phyloP scores from a whole-genome alignment of 2,888 invertebrate species.

The Crepidodera aurea region DNA sequence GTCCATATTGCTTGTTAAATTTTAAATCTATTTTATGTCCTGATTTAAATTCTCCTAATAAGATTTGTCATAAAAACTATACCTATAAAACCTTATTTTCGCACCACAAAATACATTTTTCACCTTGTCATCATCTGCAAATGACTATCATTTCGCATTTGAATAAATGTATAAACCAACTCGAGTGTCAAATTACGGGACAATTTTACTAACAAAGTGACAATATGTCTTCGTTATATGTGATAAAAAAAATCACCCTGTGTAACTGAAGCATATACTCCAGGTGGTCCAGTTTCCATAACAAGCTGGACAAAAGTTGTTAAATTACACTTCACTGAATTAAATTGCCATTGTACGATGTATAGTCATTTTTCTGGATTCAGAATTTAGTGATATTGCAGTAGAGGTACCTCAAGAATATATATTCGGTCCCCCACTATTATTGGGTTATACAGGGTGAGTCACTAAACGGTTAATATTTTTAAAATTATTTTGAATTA shows the following conservation, averaged over 20 bases:
- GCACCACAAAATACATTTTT: neutral
- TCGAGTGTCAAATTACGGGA: conserved; percentile 9
- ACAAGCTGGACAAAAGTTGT: neutral
- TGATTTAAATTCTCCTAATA: neutral
- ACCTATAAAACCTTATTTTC: neutral
- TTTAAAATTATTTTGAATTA: too few relatives aligned
- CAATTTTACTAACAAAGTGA: conserved; percentile 13
- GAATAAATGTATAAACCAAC: neutral
- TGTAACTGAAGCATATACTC: neutral
- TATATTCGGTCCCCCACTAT: too few relatives aligned
- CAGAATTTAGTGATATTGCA: too few relatives aligned
- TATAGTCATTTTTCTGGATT: too few relatives aligned
- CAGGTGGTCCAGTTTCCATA: neutral
- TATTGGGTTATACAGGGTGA: too few relatives aligned
- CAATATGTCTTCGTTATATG: neutral
- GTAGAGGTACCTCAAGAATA: too few relatives aligned
- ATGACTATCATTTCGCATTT: neutral
- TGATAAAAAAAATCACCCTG: neutral
- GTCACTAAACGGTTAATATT: too few relatives aligned
- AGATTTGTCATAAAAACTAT: too few relatives aligned
- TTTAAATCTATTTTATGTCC: neutral
- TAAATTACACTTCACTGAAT: too few relatives aligned
- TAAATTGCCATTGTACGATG: too few relatives aligned
- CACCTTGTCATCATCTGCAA: neutral
- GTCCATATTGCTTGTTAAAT: too few relatives aligned